Evolutionary conservation across 2,113 vertebrate species (phyloP), one percentile per base, ranked within the genome.

Genomic region (Carassius auratus): DNA sequence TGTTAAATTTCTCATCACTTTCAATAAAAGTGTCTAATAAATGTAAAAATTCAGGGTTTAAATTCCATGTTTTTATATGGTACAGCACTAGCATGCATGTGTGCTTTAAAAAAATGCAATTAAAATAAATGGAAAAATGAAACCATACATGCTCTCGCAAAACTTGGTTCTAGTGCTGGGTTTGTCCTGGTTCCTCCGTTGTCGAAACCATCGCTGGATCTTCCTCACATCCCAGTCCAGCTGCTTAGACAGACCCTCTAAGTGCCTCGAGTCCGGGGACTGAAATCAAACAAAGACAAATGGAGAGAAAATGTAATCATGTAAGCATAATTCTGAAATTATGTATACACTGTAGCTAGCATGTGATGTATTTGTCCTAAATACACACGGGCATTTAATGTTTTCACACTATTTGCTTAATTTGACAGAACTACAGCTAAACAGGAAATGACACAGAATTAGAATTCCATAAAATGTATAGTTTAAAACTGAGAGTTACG

Each of bases 111-210:
- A 52, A 26, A 19, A 30, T 30, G 15, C 52, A 4, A 14, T 42
- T 0, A 2, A 0, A 61, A 96, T 7, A 38, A 38, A 38, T 7
- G 30, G 30, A 30, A 30, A 26, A 26, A 26, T 26, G 26, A 26
- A 42, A 42, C 42, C 97, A 89, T 96, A 99, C 98, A 99, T 98
- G 98, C 98, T 99, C 93, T 99, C 98, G 88, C 97, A 97, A 93
- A 99, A 99, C 90, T 99, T 99, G 4, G 95, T 97, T 92, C 97
- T 95, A 64, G 92, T 96, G 91, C 96, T 96, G 89, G 98, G 97
- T 90, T 99, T 99, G 90, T 99, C 98, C 91, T 99, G 97, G 95
- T 97, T 99, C 93, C 98, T 95, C 86, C 98, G 96, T 38, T 96
- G 97, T 45, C 98, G 95, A 94, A 99, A 99, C 98, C 98, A 99